Percentiles rank a stretch among this genome's conserved stretches.
Conservation (phyloP, 2,113 vertebrate species). For the Centropristis striata region DNA sequence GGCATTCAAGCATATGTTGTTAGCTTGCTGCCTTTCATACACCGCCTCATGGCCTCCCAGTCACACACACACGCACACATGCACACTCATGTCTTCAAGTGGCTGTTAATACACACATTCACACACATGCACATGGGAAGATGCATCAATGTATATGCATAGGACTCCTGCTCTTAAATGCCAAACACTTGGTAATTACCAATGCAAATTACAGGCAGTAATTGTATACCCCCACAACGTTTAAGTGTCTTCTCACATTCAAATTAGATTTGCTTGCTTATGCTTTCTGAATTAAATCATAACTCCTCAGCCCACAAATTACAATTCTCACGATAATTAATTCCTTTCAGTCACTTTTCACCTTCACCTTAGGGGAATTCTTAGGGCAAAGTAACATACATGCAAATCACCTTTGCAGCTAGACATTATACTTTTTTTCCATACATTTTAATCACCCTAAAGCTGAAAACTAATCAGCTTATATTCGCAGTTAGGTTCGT, state of each 20-base stretch:
- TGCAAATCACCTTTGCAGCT: background rate
- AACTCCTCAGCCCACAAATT: slow-evolving; percentile 45
- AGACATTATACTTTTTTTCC: background rate
- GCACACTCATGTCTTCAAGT: background rate
- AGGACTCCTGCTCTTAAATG: background rate
- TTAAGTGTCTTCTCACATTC: slow-evolving; percentile 18
- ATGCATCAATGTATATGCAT: background rate
- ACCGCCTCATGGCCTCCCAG: slow-evolving; percentile 18
- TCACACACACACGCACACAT: background rate
- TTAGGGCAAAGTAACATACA: slow-evolving; percentile 12
- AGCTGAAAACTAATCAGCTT: too few relatives aligned
- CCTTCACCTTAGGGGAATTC: slow-evolving; percentile 21
- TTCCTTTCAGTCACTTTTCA: slow-evolving; percentile 26
- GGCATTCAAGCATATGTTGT: slow-evolving; percentile 41
- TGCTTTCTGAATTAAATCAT: slow-evolving; percentile 20
- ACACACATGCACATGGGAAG: background rate
- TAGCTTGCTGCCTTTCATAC: slow-evolving; percentile 43
- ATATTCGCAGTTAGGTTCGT: too few relatives aligned
- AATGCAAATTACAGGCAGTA: slow-evolving; percentile 15
- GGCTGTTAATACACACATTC: background rate
- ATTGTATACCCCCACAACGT: slow-evolving; percentile 1
- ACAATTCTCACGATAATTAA: slow-evolving; percentile 40
- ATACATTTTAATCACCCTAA: background rate
- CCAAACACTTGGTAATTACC: background rate
- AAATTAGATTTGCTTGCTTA: slow-evolving; percentile 56